Base-by-base conservation (phyloP, 2,888 invertebrate species). In the Seladonia tumulorum region DNA sequence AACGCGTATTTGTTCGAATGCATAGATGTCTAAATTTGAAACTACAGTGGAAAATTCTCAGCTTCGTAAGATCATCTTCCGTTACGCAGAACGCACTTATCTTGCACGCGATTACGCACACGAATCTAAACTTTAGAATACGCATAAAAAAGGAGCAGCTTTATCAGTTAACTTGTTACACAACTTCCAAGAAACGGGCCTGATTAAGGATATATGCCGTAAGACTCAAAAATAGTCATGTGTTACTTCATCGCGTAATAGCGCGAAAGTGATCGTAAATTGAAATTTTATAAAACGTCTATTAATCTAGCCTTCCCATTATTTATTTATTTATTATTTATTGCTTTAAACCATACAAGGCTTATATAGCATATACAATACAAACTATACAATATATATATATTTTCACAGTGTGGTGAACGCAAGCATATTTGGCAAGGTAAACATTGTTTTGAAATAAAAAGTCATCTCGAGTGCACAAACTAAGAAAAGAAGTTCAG, bases 81-180 rank as follows among this genome's bases (percentile, higher is more conserved):
- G 68, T 82, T 57, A 76, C 73, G 60, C 76, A 63, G 68, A 47
- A 72, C 79, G 74, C 66, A 81, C 77, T 89, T 89, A 89, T 89
- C 89, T 81, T 66, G 57, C 76, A 57, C 47, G 78, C 22, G 83
- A 84, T 84, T 89, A 89, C 89, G 85, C 80, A 63, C 18, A 74
- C 63, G 73, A 89, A 76, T 87, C 76, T 57, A 68, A 35, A 74
- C 79, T 74, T 77, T 72, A 68, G 76, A 42, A 81, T 49, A 78
- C 49, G 79, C 66, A 81, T 86, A 81, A 81, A 84, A 88, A 87
- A 89, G 81, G 81, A 76, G 47, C 70, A 70, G 78, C 77, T 80
- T 89, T 89, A 89, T 89, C 89, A 42, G 82, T 84, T 89, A 86
- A 86, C 86, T 86, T 83, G 82, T 89, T 89, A 81, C 89, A 75